Evolutionary conservation across 2,113 vertebrate genomes (phyloP).

Genomic region (Myxocyprinus asiaticus): DNA sequence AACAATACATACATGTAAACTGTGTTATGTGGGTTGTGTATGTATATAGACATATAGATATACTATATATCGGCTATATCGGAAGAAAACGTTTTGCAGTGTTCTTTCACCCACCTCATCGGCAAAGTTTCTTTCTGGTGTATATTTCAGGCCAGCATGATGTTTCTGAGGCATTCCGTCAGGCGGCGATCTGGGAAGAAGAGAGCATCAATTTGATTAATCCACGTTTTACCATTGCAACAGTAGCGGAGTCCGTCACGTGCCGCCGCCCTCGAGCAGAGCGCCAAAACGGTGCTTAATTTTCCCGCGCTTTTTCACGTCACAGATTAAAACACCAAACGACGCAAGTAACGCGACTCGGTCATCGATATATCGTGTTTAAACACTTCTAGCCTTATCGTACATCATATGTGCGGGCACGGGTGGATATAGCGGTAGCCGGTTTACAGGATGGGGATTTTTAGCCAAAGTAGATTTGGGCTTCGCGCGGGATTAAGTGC

Average conservation of each 20-base stretch:
- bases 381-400: neutral
- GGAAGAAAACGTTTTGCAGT: neutral
- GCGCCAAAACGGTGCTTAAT: neutral
- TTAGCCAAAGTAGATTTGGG: conserved; percentile 27
- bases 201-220: neutral
- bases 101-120: neutral
- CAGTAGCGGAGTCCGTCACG: conserved; percentile 19
- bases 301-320: conserved; percentile 6
- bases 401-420: neutral
- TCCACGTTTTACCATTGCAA: conserved; percentile 55
- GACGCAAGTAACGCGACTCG: neutral
- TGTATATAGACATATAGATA: too few species aligned
- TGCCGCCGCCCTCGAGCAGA: neutral
- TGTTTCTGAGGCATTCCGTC: neutral
- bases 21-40: too few species aligned
- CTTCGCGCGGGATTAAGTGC: conserved; percentile 38
- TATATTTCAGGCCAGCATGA: neutral
- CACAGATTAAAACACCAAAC: neutral
- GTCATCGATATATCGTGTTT: neutral
- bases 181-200: neutral
- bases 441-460: conserved; percentile 20
- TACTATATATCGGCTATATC: too few species aligned
- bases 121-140: neutral
- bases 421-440: neutral
- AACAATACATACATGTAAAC: too few species aligned